phyloP scores from a whole-genome alignment of 2,888 invertebrate genomes.

The Tenodera sinensis region DNA sequence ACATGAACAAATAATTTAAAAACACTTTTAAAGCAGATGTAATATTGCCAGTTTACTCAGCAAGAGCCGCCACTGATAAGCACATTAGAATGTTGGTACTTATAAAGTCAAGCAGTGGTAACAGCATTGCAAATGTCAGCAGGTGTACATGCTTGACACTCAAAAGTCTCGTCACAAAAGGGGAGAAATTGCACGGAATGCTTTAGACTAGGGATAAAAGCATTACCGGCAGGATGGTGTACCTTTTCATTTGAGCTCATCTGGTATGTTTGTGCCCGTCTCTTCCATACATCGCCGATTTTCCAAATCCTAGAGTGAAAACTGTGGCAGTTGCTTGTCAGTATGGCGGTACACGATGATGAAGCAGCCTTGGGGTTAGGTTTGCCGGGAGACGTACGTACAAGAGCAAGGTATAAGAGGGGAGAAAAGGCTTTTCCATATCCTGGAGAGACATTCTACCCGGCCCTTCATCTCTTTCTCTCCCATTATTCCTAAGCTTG shows the following conservation, averaged over 20 bases:
- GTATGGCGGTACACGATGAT: background rate
- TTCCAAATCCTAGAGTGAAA: background rate
- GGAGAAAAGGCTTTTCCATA: conserved; percentile 13
- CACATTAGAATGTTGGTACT: background rate
- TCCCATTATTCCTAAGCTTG: conserved; percentile 42
- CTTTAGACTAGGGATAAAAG: background rate
- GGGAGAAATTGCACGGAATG: background rate
- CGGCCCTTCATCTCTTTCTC: conserved; percentile 13
- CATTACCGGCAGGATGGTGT: background rate
- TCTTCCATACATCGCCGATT: background rate
- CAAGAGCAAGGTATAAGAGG: conserved; percentile 12
- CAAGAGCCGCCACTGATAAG: background rate
- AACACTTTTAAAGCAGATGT: too few species aligned
- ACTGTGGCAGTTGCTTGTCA: background rate
- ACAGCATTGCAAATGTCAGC: background rate
- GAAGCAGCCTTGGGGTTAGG: conserved; percentile 12
- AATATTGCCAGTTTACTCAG: background rate
- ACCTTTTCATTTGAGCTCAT: background rate
- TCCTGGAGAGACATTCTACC: conserved; percentile 18
- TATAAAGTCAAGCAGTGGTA: background rate
- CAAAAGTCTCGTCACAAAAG: background rate
- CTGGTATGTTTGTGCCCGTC: background rate
- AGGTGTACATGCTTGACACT: background rate
- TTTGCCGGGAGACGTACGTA: background rate
- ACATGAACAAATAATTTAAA: too few species aligned